These are phyloP conservation scores for Philonicus albiceps DNA, from an alignment of 2,888 invertebrate genomes.

Conservation along the genomic window DNA sequence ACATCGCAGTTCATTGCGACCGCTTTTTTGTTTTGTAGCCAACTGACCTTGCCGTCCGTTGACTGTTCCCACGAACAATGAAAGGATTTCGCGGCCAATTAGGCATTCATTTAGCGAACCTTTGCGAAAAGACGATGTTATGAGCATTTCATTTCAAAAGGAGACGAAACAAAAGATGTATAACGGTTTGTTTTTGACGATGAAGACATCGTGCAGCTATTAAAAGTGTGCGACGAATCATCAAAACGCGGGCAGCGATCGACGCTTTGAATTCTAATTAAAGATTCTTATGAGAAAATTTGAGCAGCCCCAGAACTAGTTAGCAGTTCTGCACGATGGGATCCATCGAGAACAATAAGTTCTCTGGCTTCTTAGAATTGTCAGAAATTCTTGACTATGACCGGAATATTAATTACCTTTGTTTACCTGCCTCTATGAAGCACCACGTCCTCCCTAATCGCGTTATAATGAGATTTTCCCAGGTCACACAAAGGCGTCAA, in stretches of 20 bases:
- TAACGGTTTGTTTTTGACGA: neutral
- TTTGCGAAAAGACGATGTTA: constrained; percentile 4
- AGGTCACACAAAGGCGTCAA: neutral
- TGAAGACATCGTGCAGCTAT: neutral
- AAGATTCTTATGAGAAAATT: neutral
- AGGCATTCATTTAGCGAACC: neutral
- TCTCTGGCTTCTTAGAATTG: neutral
- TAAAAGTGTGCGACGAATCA: constrained; percentile 2
- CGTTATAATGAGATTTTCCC: neutral
- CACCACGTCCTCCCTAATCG: neutral
- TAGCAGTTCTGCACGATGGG: neutral
- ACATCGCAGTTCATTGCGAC: neutral
- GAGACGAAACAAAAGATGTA: neutral
- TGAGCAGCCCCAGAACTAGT: neutral
- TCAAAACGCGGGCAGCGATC: neutral
- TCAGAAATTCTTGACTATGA: constrained; percentile 15
- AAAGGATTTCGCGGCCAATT: neutral
- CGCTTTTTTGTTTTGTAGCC: neutral
- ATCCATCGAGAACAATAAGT: neutral
- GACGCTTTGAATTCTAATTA: constrained; percentile 23
- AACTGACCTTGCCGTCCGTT: constrained; percentile 18
- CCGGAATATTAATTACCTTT: constrained; percentile 10
- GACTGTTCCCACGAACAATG: neutral
- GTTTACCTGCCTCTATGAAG: neutral
- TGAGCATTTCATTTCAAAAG: neutral